These are phyloP conservation scores for Rhopilema esculentum DNA, from an alignment of 30 jellyfish, hydroid and myxozoan genomes.

Conservation along the genomic window DNA sequence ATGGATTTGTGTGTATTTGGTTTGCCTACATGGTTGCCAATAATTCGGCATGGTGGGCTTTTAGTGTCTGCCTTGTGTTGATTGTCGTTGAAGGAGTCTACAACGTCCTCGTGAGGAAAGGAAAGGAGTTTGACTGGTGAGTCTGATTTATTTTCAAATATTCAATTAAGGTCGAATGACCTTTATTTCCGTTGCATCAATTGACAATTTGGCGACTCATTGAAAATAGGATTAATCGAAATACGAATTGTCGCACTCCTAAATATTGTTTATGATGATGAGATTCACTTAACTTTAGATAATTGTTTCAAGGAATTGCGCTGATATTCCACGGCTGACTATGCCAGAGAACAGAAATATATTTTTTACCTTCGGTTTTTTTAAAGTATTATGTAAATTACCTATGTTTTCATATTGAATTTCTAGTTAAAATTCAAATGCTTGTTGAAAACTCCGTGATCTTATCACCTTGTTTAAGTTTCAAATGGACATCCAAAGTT, in stretches of 20 bases:
- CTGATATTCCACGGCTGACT: no score
- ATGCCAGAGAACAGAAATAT: no score
- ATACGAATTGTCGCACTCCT: background rate
- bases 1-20: constrained; percentile 79
- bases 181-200: background rate
- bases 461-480: no score
- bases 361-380: no score
- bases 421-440: no score
- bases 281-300: no score
- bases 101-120: constrained; percentile 59
- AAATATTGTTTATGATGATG: no score
- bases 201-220: background rate
- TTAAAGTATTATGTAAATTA: no score
- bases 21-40: constrained; percentile 35
- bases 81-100: constrained; percentile 77
- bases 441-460: no score
- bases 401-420: no score
- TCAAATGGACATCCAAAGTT: background rate
- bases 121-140: constrained; percentile 82
- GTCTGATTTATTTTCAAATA: background rate
- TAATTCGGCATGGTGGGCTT: constrained; percentile 65
- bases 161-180: background rate
- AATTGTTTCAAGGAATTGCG: no score
- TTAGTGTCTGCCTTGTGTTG: constrained; percentile 50
- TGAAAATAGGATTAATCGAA: background rate